These are phyloP conservation scores for Peromyscus maniculatus DNA, from an alignment of 2,113 vertebrate species.

Conservation along the genomic window DNA sequence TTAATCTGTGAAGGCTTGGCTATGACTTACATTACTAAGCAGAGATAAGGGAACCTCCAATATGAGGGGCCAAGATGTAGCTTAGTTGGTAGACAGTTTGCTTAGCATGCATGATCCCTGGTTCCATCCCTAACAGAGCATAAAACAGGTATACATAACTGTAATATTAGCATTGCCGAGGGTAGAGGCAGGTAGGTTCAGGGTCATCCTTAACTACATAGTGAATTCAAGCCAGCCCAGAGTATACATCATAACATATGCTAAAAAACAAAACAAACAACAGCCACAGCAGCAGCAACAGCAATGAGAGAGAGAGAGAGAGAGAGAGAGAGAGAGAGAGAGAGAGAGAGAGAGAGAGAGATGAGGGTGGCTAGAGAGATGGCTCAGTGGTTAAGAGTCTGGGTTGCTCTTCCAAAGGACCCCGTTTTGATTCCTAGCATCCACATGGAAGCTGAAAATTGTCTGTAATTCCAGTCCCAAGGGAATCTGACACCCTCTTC, in stretches of 20 bases:
- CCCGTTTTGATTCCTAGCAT: background rate
- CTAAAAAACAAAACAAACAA: background rate
- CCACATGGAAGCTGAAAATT: background rate
- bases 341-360: background rate
- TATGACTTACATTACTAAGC: constrained; percentile 45
- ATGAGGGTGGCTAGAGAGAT: background rate
- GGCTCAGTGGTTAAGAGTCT: background rate
- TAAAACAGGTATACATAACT: background rate
- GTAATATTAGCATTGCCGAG: background rate
- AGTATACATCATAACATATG: background rate
- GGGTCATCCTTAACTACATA: background rate
- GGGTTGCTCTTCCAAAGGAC: background rate
- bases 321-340: background rate
- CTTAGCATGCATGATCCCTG: background rate
- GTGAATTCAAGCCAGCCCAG: background rate
- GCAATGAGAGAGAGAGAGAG: background rate
- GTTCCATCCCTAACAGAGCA: background rate
- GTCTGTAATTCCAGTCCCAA: background rate
- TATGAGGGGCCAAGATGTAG: constrained; percentile 3
- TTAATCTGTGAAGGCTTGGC: constrained; percentile 60
- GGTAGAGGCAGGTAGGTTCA: background rate
- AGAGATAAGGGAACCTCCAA: constrained; percentile 38
- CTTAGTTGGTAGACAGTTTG: background rate
- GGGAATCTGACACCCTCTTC: background rate
- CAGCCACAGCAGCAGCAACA: background rate